phyloP scores from a whole-genome alignment of 2,113 vertebrate species.

The Seriola rivoliana region DNA sequence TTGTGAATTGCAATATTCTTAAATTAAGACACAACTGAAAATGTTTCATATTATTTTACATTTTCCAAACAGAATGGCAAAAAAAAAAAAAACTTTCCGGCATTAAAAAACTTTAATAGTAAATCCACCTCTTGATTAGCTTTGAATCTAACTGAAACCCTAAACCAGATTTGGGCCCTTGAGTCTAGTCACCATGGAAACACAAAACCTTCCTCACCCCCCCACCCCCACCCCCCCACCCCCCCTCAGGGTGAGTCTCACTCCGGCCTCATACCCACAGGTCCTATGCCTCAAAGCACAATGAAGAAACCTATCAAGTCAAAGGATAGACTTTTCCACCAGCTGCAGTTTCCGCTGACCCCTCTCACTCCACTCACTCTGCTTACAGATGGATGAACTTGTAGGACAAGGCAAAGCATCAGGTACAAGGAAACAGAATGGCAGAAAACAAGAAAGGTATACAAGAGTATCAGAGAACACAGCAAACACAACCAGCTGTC shows the following conservation, averaged over 20 bases:
- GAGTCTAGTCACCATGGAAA: conserved; percentile 46
- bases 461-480: conserved; percentile 65
- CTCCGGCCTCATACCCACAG: conserved; percentile 5
- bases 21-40: conserved; percentile 30
- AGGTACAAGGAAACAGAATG: conserved; percentile 18
- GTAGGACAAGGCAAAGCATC: conserved; percentile 55
- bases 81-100: neutral
- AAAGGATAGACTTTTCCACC: conserved; percentile 63
- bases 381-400: conserved; percentile 59
- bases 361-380: conserved; percentile 33
- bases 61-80: conserved; percentile 9
- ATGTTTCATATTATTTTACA: conserved; percentile 7
- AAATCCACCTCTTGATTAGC: neutral
- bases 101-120: neutral
- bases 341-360: conserved; percentile 48
- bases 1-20: conserved; percentile 6
- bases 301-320: conserved; percentile 63
- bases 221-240: too few relatives aligned
- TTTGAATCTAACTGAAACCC: neutral
- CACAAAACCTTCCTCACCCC: conserved; percentile 24
- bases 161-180: conserved; percentile 29
- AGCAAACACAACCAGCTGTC: conserved; percentile 49
- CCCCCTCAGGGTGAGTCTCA: conserved; percentile 4
- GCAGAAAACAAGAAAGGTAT: conserved; percentile 32
- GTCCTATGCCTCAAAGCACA: conserved; percentile 35